Percentiles rank a stretch among this genome's conserved stretches.
Evolutionary conservation across 1,140 invertebrate species (phyloP).

Genomic region (Delia radicum): DNA sequence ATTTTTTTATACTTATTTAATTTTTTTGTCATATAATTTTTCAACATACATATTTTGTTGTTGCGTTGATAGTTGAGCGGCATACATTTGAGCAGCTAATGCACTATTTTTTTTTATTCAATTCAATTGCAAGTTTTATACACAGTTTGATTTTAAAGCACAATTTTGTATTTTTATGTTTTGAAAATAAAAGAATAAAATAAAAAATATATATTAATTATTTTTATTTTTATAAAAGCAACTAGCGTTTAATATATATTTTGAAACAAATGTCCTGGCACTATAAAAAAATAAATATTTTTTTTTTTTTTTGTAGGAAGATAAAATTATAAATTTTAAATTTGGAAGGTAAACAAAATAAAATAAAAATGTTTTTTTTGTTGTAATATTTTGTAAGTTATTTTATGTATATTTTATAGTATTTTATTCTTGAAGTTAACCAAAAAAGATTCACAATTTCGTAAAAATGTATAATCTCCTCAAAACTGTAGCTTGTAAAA

Average conservation of each 20-base stretch:
- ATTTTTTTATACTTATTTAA: slow-evolving; percentile 8
- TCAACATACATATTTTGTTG: slow-evolving; percentile 85
- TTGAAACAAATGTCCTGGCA: slow-evolving; percentile 49
- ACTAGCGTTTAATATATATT: slow-evolving; percentile 9
- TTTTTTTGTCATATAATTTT: slow-evolving; percentile 22
- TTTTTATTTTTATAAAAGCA: slow-evolving; percentile 29
- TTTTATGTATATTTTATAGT: too few relatives aligned
- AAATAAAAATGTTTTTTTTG: neutral
- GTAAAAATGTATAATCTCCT: too few relatives aligned
- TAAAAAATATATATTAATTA: slow-evolving; percentile 42
- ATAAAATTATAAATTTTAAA: neutral
- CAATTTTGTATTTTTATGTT: slow-evolving; percentile 9
- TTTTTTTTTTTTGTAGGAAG: slow-evolving; percentile 16
- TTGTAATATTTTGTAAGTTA: too few relatives aligned
- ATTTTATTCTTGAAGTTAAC: too few relatives aligned
- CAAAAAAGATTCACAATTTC: too few relatives aligned
- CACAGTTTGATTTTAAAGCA: slow-evolving; percentile 2
- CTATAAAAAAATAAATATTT: slow-evolving; percentile 38
- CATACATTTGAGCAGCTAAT: slow-evolving; percentile 93
- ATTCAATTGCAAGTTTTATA: neutral
- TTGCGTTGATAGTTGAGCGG: slow-evolving; percentile 83
- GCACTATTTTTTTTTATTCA: slow-evolving; percentile 63
- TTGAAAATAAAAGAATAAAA: slow-evolving; percentile 7
- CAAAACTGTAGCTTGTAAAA: too few relatives aligned
- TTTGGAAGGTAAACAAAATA: too few relatives aligned